phyloP scores from a whole-genome alignment of 1,140 invertebrate genomes.

The Prorops nasuta region DNA sequence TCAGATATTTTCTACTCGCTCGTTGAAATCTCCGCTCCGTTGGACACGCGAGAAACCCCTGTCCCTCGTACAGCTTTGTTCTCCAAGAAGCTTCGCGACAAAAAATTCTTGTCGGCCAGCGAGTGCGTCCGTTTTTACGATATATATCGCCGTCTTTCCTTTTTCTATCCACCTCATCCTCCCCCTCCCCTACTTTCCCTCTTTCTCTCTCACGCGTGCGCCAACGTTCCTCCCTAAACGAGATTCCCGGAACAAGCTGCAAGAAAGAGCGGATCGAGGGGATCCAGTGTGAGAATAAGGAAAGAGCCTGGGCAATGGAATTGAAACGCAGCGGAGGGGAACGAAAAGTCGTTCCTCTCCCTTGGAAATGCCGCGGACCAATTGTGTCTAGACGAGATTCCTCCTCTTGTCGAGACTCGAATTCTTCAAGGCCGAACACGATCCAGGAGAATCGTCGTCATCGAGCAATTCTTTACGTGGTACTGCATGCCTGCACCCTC shows the following conservation, averaged over 20 bases:
- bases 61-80: no score
- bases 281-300: background rate
- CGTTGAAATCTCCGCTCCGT: slow-evolving; percentile 35
- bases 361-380: slow-evolving; percentile 35
- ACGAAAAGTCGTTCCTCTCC: slow-evolving; percentile 31
- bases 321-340: slow-evolving; percentile 27
- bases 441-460: background rate
- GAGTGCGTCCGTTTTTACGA: background rate
- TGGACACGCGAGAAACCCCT: background rate
- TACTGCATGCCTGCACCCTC: no score
- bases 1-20: slow-evolving; percentile 23
- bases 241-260: background rate
- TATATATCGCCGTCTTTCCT: background rate
- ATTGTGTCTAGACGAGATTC: slow-evolving; percentile 41
- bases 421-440: slow-evolving; percentile 16
- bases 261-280: slow-evolving; percentile 6
- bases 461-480: no score
- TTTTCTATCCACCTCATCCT: background rate
- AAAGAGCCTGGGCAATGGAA: slow-evolving; percentile 11
- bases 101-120: no score
- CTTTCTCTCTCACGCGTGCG: background rate
- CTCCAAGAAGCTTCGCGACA: background rate
- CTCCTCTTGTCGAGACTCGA: slow-evolving; percentile 34
- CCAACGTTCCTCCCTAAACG: background rate
- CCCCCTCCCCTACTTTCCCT: background rate